These are phyloP conservation scores for Hydrochoerus hydrochaeris DNA, from an alignment of 2,113 vertebrate genomes.

Conservation along the genomic window DNA sequence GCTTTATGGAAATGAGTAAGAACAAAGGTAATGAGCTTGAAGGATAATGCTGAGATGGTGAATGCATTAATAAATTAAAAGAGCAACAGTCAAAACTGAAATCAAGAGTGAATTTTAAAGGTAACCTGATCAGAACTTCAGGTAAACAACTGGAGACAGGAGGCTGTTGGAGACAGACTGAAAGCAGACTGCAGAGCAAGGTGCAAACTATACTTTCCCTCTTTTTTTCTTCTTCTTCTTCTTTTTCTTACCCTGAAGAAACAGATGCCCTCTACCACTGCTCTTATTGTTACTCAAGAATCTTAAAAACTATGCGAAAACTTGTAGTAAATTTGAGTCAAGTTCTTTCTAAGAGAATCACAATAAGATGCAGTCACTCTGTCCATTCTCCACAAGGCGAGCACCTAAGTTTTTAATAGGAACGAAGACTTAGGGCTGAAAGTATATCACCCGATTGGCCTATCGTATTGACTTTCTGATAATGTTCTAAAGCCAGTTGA, in stretches of 20 bases:
- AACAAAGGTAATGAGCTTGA: slow-evolving; percentile 55
- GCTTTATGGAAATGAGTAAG: slow-evolving; percentile 27
- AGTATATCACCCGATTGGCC: slow-evolving; percentile 87
- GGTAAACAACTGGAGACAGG: slow-evolving; percentile 77
- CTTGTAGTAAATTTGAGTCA: slow-evolving; percentile 63
- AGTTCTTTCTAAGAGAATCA: slow-evolving; percentile 82
- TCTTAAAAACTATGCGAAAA: slow-evolving; percentile 84
- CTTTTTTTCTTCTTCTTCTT: neutral
- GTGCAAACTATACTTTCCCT: neutral
- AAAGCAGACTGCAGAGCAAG: slow-evolving; percentile 76
- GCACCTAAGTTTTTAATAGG: slow-evolving; percentile 85
- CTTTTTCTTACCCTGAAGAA: slow-evolving; percentile 73
- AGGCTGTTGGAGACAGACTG: slow-evolving; percentile 78
- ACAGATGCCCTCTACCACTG: slow-evolving; percentile 87
- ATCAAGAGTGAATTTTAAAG: slow-evolving; percentile 75
- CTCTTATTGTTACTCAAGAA: slow-evolving; percentile 84
- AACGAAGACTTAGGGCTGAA: slow-evolving; percentile 83
- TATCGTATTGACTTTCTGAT: slow-evolving; percentile 91
- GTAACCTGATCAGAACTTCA: slow-evolving; percentile 82
- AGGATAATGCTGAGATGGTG: slow-evolving; percentile 77
- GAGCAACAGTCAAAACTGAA: slow-evolving; percentile 77
- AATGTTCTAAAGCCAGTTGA: slow-evolving; percentile 88
- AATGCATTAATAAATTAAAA: slow-evolving; percentile 86
- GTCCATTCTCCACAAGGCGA: slow-evolving; percentile 84
- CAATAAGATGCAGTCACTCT: slow-evolving; percentile 90